A percentile compares a stretch with the other conserved stretches of the same genome.
phyloP scores from a whole-genome alignment of 92 coral and sea anemone species.

The Palythoa caribaeorum region DNA sequence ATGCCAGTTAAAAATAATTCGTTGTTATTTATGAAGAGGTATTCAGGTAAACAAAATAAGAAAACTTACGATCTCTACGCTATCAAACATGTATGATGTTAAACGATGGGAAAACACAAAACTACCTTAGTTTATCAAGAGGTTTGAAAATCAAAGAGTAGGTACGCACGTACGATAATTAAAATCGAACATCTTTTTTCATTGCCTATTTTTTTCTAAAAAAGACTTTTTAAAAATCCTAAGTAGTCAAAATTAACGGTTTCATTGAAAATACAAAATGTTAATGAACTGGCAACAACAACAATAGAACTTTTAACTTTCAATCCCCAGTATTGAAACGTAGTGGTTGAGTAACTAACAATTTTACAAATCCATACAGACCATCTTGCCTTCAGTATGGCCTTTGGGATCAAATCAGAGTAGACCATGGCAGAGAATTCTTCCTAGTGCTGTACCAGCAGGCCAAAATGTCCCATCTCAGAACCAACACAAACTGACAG shows the following conservation, averaged over 20 bases:
- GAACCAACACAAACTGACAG: conserved; percentile 1
- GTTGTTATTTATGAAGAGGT: not conserved
- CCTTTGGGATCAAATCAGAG: not conserved
- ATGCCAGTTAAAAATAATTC: conserved; percentile 43
- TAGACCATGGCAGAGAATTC: not conserved
- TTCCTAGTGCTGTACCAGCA: not conserved
- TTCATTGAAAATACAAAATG: too few species aligned
- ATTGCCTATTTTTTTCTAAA: not conserved
- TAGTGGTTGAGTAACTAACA: not conserved
- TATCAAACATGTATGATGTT: not conserved
- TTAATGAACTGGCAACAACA: not conserved
- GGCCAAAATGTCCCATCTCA: not conserved
- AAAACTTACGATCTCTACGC: not conserved
- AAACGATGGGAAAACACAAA: not conserved
- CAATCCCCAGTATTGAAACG: not conserved
- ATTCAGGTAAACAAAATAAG: not conserved
- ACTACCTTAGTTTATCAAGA: not conserved
- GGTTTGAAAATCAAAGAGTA: not conserved
- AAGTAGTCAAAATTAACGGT: not conserved
- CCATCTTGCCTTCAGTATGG: not conserved
- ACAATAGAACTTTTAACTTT: not conserved
- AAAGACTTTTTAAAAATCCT: not conserved
- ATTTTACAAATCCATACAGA: not conserved
- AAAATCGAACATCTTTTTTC: not conserved
- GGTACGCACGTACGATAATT: not conserved